Evolutionary conservation across 2,113 vertebrate species (phyloP).

Genomic region (Camelus bactrianus): DNA sequence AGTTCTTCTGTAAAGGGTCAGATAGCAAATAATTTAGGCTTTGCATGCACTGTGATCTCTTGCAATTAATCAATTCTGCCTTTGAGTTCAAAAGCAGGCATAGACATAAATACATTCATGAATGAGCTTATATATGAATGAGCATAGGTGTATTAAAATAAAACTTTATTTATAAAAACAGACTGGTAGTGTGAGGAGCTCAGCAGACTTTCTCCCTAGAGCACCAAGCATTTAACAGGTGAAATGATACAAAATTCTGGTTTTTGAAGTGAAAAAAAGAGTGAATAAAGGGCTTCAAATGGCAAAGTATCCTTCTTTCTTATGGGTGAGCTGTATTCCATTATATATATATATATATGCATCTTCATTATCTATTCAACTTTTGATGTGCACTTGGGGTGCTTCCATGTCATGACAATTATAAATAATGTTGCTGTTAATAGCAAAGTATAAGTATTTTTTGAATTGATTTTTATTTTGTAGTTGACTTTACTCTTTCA

Average conservation of each 20-base stretch:
- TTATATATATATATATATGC: no score
- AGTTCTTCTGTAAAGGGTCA: neutral
- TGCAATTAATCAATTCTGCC: neutral
- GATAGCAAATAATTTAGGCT: neutral
- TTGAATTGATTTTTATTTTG: no score
- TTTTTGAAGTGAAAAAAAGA: no score
- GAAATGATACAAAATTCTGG: neutral
- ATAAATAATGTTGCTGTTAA: no score
- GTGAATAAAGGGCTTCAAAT: no score
- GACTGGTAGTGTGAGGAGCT: neutral
- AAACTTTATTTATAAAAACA: conserved; percentile 7
- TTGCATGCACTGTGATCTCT: neutral
- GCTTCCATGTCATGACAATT: no score
- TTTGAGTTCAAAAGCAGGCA: neutral
- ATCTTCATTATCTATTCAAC: no score
- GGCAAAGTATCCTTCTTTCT: no score
- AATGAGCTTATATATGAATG: neutral
- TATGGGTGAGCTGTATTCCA: no score
- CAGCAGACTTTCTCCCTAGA: neutral
- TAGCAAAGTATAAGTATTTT: no score
- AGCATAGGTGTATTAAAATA: neutral
- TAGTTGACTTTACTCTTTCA: no score
- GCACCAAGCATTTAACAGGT: neutral
- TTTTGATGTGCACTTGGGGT: no score
- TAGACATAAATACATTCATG: neutral